Base-by-base conservation (phyloP, 37 sponge, comb jelly and placozoan species). In the Spongilla lacustris region DNA sequence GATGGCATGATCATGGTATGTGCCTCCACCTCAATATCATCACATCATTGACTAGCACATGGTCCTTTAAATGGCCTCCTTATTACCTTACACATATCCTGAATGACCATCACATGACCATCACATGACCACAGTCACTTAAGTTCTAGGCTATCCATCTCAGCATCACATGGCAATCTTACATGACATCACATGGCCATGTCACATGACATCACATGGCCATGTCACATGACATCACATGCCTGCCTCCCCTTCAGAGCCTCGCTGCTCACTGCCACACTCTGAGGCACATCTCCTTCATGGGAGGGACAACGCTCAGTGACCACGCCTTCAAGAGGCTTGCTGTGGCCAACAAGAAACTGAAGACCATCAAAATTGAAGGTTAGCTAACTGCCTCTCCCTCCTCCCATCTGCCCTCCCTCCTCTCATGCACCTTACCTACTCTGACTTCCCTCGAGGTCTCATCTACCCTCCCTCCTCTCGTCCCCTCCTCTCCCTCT, bases 1-100 rank as follows among this genome's bases (percentile, higher is more conserved):
- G 95, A 98, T 76, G 91, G 89, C 6, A 86, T 90, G 77, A 71
- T 97, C 23, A 0, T 95, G 35, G 92, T 83, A 1, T 71, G 83
- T 71, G n/a, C n/a, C n/a, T n/a, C n/a, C n/a, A n/a, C n/a, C n/a
- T 70, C 26, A 71, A 6, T 9, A 26, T 70, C 24, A 50, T 26
- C 29, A 49, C 66, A 49, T 36, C 4, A 27, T 5, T 11, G 28
- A 9, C n/a, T n/a, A n/a, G n/a, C n/a, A n/a, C n/a, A n/a, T n/a
- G n/a, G n/a, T n/a, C n/a, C n/a, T n/a, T n/a, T n/a, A n/a, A n/a
- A n/a, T n/a, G n/a, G n/a, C n/a, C n/a, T n/a, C n/a, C n/a, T n/a
- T n/a, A n/a, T n/a, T n/a, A n/a, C n/a, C n/a, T n/a, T n/a, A n/a
- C n/a, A n/a, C n/a, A n/a, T n/a, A n/a, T n/a, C n/a, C n/a, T n/a